Base-by-base conservation (phyloP, 2,797 vertebrate species). In the Phalloptychus januarius region DNA sequence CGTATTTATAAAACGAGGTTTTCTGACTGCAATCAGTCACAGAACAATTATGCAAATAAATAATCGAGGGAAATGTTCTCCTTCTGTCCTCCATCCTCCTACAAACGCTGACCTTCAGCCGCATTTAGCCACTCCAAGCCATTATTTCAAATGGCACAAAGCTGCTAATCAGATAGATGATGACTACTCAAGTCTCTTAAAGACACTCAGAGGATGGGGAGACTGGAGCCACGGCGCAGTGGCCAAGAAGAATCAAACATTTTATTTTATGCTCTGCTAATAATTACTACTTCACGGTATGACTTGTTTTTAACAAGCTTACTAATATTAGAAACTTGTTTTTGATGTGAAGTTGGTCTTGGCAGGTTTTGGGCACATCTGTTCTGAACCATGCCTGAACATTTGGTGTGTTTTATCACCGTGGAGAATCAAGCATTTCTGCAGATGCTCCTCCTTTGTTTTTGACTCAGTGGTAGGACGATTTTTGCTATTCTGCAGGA, bases 341-440 rank as follows among this genome's bases (percentile, higher is more conserved):
- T 28, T 0, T 0, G 50, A 81, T 72, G n/a, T 65, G 13, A 13
- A 15, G 67, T 48, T 56, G 63, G 33, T 75, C 80, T 72, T 79
- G 69, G 33, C 70, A 28, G 23, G 13, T n/a, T 25, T 20, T 33
- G 23, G 67, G 18, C 15, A 42, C 72, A 77, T 83, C 50, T 88
- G 88, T 82, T 90, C 52, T 40, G 15, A 76, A 81, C 83, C 77
- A 75, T 87, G 80, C 74, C 83, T 81, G 82, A 88, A 91, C 87
- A 87, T 74, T 84, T 88, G 25, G 15, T 58, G 11, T 52, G 28
- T 80, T 91, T 90, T 91, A 90, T 82, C 58, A 72, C 89, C 85
- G 83, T 46, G 83, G 84, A 86, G 63, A 92, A 93, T 93, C 88
- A 78, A 88, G 85, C 56, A 93, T 94, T 83, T 80, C 4, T 0